Base-by-base conservation (phyloP, 2,797 vertebrate genomes). In the Coregonus sp. region DNA sequence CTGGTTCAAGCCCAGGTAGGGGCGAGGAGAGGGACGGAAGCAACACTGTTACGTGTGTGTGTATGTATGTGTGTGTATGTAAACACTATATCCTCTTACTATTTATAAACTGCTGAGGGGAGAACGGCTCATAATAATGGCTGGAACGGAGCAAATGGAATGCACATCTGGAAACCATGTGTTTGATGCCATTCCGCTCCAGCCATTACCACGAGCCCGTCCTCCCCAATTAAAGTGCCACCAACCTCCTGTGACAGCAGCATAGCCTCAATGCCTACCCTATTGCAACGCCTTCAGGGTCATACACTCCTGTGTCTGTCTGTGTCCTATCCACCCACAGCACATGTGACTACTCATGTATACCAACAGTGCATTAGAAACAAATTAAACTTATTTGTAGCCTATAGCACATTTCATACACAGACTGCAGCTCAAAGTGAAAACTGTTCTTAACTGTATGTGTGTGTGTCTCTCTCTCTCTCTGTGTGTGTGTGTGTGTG, bases 11-110 rank as follows among this genome's bases (percentile, higher is more conserved):
- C 25, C 25, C 25, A 25, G 25, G 25, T 25, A 25, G 25, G 25
- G 25, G 25, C 25, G 25, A 25, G 25, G 25, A 25, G 25, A 25
- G 25, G 25, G 25, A 25, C 25, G 25, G 25, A 25, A 25, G 25
- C 25, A 25, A 25, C 25, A 25, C 25, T 25, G 25, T 25, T 25
- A 25, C 25, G 25, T 25, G 25, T 25, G 18, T 72, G 47, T 50
- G 72, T 74, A 18, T 73, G 29, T 65, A 16, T 73, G 67, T 66
- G 61, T 72, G 40, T 51, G 47, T 25, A 25, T 25, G 25, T 25
- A 25, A 59, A 59, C n/a, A 59, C 18, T 5, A 20, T 59, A n/a
- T 5, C 7, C 18, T 59, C 0, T 18, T 20, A 20, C 16, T 59
- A 20, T 59, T 59, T 59, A 59, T 59, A 7, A 59, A 59, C 18